These are phyloP conservation scores for Cephus pulcher DNA, from an alignment of 2,888 invertebrate genomes.

Conservation along the genomic window DNA sequence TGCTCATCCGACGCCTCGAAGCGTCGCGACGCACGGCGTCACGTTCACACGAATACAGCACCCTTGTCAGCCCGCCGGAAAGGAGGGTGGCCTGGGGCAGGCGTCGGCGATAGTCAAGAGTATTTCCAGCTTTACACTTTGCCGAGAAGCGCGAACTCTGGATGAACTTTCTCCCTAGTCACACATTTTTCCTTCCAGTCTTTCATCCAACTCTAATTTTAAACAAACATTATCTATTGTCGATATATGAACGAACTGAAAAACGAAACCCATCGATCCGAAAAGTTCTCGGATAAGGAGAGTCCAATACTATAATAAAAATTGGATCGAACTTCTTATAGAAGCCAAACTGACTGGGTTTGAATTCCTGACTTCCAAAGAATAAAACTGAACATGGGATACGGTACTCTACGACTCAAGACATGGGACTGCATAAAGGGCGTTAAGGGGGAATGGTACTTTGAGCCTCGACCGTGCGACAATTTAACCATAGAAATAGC, in stretches of 20 bases:
- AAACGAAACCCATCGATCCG: not conserved
- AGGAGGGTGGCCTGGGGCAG: not conserved
- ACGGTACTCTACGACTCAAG: not conserved
- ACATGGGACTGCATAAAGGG: too few relatives aligned
- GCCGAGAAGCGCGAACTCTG: not conserved
- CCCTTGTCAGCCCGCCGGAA: not conserved
- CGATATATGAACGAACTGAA: not conserved
- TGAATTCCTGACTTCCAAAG: not conserved
- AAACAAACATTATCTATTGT: not conserved
- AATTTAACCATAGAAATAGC: too few relatives aligned
- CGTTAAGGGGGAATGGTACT: too few relatives aligned
- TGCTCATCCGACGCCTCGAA: conserved; percentile 42
- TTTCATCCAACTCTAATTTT: not conserved
- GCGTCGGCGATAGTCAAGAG: not conserved
- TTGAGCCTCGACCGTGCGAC: too few relatives aligned
- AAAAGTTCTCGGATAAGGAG: not conserved
- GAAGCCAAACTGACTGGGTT: not conserved
- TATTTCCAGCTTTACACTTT: not conserved
- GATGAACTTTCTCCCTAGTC: not conserved
- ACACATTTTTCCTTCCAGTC: not conserved
- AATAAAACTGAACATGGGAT: not conserved
- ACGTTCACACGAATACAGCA: conserved; percentile 5
- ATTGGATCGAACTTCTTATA: not conserved
- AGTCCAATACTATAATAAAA: not conserved
- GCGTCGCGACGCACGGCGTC: conserved; percentile 23